Conservation (phyloP, 2,888 invertebrate genomes). For the Ophioninae sp. region DNA sequence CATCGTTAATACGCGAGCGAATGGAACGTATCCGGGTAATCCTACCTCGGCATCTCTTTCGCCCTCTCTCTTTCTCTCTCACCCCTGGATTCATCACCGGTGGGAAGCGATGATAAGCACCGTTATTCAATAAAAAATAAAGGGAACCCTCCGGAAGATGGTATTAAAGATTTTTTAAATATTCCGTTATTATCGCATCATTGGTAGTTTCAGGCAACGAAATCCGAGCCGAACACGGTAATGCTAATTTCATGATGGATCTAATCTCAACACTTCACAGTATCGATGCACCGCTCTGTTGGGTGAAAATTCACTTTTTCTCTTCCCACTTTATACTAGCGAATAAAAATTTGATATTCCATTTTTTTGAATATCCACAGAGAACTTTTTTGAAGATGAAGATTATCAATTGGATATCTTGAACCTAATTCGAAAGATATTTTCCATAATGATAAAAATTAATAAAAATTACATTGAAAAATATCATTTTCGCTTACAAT, state of each 20-base stretch:
- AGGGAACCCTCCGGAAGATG: neutral
- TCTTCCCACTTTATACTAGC: neutral
- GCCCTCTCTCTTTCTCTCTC: neutral
- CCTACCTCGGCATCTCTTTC: conserved; percentile 41
- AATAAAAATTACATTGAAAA: no score
- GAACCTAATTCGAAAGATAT: no score
- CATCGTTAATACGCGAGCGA: conserved; percentile 47
- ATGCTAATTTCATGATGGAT: neutral
- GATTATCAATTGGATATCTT: no score
- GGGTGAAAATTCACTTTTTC: neutral
- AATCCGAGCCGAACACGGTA: neutral
- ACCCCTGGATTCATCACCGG: conserved; percentile 33
- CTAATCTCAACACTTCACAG: neutral
- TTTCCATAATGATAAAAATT: no score
- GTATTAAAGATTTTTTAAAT: conserved; percentile 12
- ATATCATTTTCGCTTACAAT: no score
- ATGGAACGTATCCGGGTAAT: conserved; percentile 50
- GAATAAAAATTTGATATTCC: neutral
- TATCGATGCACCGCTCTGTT: neutral
- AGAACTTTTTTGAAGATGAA: neutral
- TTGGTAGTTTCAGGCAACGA: neutral
- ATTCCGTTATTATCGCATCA: conserved; percentile 1
- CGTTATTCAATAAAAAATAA: conserved; percentile 25
- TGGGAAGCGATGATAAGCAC: conserved; percentile 28
- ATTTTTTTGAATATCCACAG: neutral